Evolutionary conservation across 2,888 invertebrate genomes (phyloP), one percentile per base, ranked within the genome.

Genomic region (Zaprionus lineosus): DNA sequence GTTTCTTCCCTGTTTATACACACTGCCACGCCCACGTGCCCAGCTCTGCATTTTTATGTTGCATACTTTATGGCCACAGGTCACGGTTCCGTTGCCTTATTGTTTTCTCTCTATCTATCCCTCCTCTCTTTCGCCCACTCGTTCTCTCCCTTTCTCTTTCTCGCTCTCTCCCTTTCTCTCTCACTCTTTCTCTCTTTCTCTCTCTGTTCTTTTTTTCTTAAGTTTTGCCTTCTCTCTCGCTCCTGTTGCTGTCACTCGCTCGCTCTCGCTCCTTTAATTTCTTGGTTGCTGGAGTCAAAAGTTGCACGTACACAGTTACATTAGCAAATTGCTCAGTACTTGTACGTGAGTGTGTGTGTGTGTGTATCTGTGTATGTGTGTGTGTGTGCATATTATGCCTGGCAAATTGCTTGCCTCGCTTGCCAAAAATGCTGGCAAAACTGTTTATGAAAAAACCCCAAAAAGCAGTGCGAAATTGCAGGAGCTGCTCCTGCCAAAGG

Each of bases 321-420:
- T 77, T 77, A 77, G 82, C 77, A 81, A 84, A 77, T 77, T 77
- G 84, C 74, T 63, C 47, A 18, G 26, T 50, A n/a, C 29, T 62
- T 9, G 28, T 26, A 16, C 9, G 14, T 3, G 6, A 14, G n/a
- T 29, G 33, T 33, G 39, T 34, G 18, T 56, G 46, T 16, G 26
- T 44, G 52, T 43, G 48, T 53, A 47, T 59, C 47, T 51, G 47
- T 39, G 26, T 16, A 18, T 34, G 12, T 39, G 31, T 46, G 19
- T 61, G 64, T 29, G 63, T 48, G 55, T 52, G 50, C 33, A 33
- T 15, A 55, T 39, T 51, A 44, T 61, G 60, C 50, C 55, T 58
- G 62, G 33, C 61, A 77, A 74, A 78, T 63, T 61, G 69, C 53
- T 59, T 37, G 15, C 48, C 48, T 26, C 46, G 24, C 53, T 53